phyloP scores from a whole-genome alignment of 1,140 invertebrate species.

The Mya arenaria region DNA sequence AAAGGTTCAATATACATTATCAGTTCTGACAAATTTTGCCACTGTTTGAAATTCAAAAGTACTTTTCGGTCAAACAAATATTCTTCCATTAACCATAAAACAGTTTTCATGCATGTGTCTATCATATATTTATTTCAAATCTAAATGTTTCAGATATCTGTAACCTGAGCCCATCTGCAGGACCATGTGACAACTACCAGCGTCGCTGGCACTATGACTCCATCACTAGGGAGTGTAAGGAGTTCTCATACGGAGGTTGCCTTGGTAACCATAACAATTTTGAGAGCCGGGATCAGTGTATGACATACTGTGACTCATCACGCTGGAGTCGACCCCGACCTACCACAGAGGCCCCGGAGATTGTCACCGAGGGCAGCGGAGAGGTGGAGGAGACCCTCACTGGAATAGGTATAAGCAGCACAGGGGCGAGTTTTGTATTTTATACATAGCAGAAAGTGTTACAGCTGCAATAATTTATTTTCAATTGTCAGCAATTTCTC shows the following conservation, averaged over 20 bases:
- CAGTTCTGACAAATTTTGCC: too few relatives aligned
- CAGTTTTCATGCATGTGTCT: too few relatives aligned
- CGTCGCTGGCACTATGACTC: constrained; percentile 59
- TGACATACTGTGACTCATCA: constrained; percentile 62
- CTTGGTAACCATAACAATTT: constrained; percentile 69
- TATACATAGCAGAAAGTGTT: too few relatives aligned
- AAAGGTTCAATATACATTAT: too few relatives aligned
- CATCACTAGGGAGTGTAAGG: constrained; percentile 57
- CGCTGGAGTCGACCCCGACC: constrained; percentile 74
- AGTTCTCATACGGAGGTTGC: constrained; percentile 68
- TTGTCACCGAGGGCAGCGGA: constrained; percentile 1
- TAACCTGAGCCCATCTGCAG: constrained; percentile 72
- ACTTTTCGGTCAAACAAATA: too few relatives aligned
- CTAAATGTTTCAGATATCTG: too few relatives aligned
- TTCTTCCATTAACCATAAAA: too few relatives aligned
- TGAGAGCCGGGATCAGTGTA: constrained; percentile 46
- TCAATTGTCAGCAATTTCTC: too few relatives aligned
- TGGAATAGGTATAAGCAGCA: constrained; percentile 18
- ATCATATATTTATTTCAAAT: too few relatives aligned
- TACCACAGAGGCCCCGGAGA: constrained; percentile 64
- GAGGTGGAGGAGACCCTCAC: not conserved
- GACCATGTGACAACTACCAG: constrained; percentile 84
- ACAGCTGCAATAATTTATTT: too few relatives aligned
- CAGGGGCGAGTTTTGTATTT: not conserved
- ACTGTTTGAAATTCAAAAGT: too few relatives aligned